A percentile compares a stretch with the other conserved stretches of the same genome.
These are phyloP conservation scores for Sinotaia quadrata DNA, from an alignment of 2,888 invertebrate species.

Conservation along the genomic window DNA sequence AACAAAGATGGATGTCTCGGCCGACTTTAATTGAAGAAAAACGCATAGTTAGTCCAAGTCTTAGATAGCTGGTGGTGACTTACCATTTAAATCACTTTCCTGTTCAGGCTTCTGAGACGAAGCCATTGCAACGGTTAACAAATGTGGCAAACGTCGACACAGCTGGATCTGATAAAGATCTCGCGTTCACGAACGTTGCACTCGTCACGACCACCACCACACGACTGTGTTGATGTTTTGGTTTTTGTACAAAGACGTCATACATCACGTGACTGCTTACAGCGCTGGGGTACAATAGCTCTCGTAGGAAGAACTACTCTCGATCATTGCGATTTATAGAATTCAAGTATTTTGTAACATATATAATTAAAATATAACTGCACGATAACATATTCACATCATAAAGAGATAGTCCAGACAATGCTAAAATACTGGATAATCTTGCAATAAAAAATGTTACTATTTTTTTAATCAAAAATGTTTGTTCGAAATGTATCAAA, in stretches of 20 bases:
- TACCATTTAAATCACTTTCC: slow-evolving; percentile 30
- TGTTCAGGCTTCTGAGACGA: slow-evolving; percentile 26
- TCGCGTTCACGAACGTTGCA: too few species aligned
- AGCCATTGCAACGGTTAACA: slow-evolving; percentile 20
- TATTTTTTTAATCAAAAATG: too few species aligned
- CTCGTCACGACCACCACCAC: slow-evolving; percentile 28
- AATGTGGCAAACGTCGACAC: not conserved
- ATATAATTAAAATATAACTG: too few species aligned
- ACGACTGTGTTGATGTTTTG: slow-evolving; percentile 41
- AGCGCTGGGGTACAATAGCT: slow-evolving; percentile 16
- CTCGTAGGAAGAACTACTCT: too few species aligned
- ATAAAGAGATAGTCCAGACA: too few species aligned
- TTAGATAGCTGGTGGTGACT: not conserved
- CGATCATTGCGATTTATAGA: too few species aligned
- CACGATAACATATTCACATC: too few species aligned
- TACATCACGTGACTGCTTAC: slow-evolving; percentile 31
- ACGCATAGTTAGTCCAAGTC: not conserved
- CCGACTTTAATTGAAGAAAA: not conserved
- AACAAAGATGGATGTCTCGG: not conserved
- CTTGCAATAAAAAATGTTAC: too few species aligned
- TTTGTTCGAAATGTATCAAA: too few species aligned
- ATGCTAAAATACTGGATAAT: too few species aligned
- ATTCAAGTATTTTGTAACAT: too few species aligned
- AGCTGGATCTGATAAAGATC: not conserved
- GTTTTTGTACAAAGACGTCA: slow-evolving; percentile 40